Evolutionary conservation across 2,113 vertebrate species (phyloP).

Genomic region (Corynorhinus townsendii): DNA sequence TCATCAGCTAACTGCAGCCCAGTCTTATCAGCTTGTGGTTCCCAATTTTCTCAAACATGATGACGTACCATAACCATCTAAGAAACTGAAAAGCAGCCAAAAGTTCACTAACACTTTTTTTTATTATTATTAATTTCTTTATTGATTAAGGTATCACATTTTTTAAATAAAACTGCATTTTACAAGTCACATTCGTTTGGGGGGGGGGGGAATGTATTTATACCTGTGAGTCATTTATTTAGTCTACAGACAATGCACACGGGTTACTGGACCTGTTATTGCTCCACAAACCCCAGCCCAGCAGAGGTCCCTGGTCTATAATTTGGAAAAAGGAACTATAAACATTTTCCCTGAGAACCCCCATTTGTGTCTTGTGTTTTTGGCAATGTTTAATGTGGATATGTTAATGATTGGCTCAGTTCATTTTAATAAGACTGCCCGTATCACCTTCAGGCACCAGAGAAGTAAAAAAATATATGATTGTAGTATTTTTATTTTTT

Average conservation of each 20-base stretch:
- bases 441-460: neutral
- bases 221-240: neutral
- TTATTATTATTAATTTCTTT: too few species aligned
- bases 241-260: neutral
- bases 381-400: neutral
- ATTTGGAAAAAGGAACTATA: neutral
- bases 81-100: neutral
- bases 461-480: neutral
- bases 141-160: too few species aligned
- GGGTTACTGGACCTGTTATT: neutral
- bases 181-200: neutral
- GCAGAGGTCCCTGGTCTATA: neutral
- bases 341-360: neutral
- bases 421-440: neutral
- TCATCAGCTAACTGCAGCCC: neutral
- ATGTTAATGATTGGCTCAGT: neutral
- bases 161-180: neutral
- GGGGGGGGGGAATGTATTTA: neutral
- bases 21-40: neutral
- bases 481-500: neutral
- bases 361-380: neutral
- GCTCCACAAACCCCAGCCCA: neutral
- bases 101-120: neutral
- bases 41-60: neutral
- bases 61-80: neutral